phyloP scores from a whole-genome alignment of 1,140 invertebrate species.

The Drosophila bifasciata region DNA sequence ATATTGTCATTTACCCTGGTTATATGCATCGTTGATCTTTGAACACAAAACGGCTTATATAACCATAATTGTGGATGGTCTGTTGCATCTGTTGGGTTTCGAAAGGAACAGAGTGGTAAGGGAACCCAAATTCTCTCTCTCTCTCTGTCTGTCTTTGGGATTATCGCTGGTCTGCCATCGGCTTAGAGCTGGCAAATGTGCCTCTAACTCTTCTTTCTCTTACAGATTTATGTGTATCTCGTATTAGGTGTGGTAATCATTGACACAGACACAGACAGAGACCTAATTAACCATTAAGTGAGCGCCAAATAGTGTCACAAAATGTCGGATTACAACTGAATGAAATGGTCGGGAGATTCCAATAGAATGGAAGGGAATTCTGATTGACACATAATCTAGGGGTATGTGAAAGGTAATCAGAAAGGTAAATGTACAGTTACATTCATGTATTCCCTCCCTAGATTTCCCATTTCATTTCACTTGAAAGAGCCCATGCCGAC shows the following conservation, averaged over 20 bases:
- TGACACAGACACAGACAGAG: constrained; percentile 74
- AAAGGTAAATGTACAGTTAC: neutral
- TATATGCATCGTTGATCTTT: constrained; percentile 76
- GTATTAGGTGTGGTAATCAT: constrained; percentile 77
- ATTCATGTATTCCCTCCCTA: neutral
- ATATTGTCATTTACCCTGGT: constrained; percentile 50
- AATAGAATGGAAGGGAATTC: constrained; percentile 3
- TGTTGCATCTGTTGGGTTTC: constrained; percentile 72
- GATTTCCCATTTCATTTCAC: neutral
- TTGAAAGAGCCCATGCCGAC: constrained; percentile 6
- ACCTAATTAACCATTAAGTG: constrained; percentile 76
- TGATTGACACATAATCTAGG: constrained; percentile 3
- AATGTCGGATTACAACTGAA: constrained; percentile 66
- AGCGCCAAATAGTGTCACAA: constrained; percentile 76
- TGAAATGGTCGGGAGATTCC: constrained; percentile 21
- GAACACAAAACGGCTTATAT: constrained; percentile 58
- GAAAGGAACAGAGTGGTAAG: constrained; percentile 22
- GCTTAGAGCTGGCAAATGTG: constrained; percentile 41
- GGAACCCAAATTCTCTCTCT: neutral
- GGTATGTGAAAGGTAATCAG: constrained; percentile 8
- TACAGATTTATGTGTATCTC: constrained; percentile 34
- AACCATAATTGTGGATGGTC: constrained; percentile 58
- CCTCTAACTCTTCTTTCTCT: constrained; percentile 18
- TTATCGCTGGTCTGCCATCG: constrained; percentile 59
- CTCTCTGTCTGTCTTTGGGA: constrained; percentile 6